Evolutionary conservation across 2,113 vertebrate genomes (phyloP).

Genomic region (Furnarius figulus): DNA sequence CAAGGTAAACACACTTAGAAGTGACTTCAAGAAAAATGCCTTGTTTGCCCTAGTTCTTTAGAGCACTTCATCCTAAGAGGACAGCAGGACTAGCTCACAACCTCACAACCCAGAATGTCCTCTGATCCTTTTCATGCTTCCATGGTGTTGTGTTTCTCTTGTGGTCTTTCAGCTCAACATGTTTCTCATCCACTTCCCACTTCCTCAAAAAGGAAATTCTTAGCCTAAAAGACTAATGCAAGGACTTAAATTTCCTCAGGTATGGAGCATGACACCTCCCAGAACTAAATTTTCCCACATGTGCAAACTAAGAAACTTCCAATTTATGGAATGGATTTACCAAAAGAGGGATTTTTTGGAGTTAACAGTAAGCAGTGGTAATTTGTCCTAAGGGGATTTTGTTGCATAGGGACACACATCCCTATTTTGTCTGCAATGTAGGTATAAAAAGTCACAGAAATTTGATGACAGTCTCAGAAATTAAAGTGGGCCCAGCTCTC

Average conservation of each 20-base stretch:
- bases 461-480: not conserved
- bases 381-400: not conserved
- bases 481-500: not conserved
- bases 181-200: not conserved
- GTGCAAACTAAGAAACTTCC: not conserved
- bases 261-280: accelerated
- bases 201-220: not conserved
- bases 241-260: not conserved
- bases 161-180: not conserved
- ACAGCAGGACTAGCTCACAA: not conserved
- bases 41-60: not conserved
- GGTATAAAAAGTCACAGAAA: not conserved
- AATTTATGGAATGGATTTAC: not conserved
- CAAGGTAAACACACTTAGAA: not conserved
- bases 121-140: not conserved
- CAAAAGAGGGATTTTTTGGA: not conserved
- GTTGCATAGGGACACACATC: not conserved
- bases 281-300: not conserved
- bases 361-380: not conserved
- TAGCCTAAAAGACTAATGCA: not conserved
- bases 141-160: not conserved
- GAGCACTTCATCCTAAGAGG: not conserved
- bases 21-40: not conserved
- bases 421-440: not conserved
- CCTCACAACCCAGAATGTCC: not conserved